Conservation (phyloP, 2,113 vertebrate genomes). For the Chunga burmeisteri region DNA sequence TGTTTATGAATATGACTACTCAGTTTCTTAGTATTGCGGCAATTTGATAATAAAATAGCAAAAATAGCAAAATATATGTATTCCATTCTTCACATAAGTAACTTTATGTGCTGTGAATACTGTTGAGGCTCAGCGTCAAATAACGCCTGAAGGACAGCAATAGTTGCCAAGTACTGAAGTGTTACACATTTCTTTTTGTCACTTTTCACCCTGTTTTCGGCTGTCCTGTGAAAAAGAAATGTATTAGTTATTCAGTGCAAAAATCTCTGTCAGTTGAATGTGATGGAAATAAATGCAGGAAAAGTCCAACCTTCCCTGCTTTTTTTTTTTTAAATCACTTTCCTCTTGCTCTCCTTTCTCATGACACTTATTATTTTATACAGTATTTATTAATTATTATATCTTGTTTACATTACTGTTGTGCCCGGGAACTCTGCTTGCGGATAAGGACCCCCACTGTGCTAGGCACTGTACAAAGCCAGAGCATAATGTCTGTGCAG, state of each 20-base stretch:
- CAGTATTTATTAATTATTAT: not conserved
- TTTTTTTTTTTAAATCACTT: not conserved
- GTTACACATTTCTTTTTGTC: not conserved
- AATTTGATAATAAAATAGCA: not conserved
- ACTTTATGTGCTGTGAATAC: not conserved
- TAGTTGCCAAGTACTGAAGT: not conserved
- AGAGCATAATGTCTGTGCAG: not conserved
- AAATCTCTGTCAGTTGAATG: not conserved
- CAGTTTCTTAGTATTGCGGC: not conserved
- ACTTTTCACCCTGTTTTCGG: not conserved
- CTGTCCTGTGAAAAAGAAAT: not conserved
- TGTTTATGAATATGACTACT: not conserved
- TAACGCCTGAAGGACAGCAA: not conserved
- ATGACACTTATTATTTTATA: not conserved
- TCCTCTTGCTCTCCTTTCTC: not conserved
- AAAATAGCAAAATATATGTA: not conserved
- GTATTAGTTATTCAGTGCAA: slow-evolving; percentile 7
- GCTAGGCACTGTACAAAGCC: not conserved
- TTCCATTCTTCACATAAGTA: not conserved
- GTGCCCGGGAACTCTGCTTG: not conserved
- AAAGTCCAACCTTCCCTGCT: not conserved
- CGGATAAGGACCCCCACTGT: not conserved
- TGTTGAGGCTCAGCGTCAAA: not conserved
- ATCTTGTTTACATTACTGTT: not conserved
- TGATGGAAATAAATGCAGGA: not conserved